phyloP scores from a whole-genome alignment of 2,113 vertebrate genomes.

The Columba livia region DNA sequence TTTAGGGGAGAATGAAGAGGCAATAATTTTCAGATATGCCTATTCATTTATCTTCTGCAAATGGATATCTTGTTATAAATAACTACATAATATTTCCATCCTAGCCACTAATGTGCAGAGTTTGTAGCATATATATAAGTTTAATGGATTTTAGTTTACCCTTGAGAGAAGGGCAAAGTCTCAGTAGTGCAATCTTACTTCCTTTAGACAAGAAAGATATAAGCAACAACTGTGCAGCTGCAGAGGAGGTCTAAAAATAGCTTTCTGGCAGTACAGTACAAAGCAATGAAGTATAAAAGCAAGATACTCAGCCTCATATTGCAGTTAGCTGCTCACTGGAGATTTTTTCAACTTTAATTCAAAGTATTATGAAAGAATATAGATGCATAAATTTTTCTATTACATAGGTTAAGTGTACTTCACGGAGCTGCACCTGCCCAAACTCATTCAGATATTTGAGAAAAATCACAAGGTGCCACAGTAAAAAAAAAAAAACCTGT shows the following conservation, averaged over 20 bases:
- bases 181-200: constrained; percentile 27
- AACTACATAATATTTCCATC: constrained; percentile 4
- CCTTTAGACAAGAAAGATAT: constrained; percentile 11
- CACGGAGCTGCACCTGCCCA: background rate
- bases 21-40: background rate
- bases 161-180: constrained; percentile 52
- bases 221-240: constrained; percentile 35
- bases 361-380: background rate
- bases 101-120: background rate
- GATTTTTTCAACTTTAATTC: constrained; percentile 5
- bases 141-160: constrained; percentile 41
- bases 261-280: background rate
- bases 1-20: background rate
- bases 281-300: constrained; percentile 42
- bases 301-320: background rate
- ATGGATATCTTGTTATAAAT: constrained; percentile 14
- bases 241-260: constrained; percentile 56
- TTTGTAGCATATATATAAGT: constrained; percentile 26
- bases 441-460: background rate
- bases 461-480: background rate
- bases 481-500: background rate
- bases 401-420: background rate
- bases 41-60: background rate
- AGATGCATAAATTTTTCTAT: background rate
- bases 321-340: background rate